Conservation (phyloP, 2,888 invertebrate species). For the Caenorhabditis sinica region DNA sequence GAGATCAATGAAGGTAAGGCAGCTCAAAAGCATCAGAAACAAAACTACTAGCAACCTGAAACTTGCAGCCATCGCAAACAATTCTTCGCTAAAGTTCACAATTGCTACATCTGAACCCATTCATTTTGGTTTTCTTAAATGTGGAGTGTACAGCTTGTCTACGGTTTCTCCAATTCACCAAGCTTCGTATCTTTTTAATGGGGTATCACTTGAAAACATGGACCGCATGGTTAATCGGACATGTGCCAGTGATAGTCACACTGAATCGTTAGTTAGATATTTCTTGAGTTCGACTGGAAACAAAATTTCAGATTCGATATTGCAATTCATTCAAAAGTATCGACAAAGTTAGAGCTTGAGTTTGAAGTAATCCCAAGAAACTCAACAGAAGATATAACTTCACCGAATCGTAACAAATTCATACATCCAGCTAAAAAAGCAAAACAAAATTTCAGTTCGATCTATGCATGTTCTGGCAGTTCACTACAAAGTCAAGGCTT, state of each 20-base stretch:
- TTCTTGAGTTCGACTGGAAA: not conserved
- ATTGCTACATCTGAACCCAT: not conserved
- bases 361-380: not conserved
- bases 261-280: slow-evolving; percentile 22
- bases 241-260: slow-evolving; percentile 26
- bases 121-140: slow-evolving; percentile 31
- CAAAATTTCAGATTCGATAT: slow-evolving; percentile 23
- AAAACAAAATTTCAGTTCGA: slow-evolving; percentile 20
- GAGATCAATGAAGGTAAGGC: slow-evolving; percentile 23
- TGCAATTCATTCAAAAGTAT: slow-evolving; percentile 19
- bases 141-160: slow-evolving; percentile 16
- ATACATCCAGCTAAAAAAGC: too few relatives aligned
- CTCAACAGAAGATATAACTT: not conserved
- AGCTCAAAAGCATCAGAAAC: too few relatives aligned
- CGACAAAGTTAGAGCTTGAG: not conserved
- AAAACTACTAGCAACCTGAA: not conserved
- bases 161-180: not conserved
- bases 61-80: not conserved
- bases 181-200: not conserved
- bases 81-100: slow-evolving; percentile 1
- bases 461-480: slow-evolving; percentile 13
- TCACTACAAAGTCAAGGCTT: not conserved
- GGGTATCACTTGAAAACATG: slow-evolving; percentile 8
- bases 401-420: slow-evolving; percentile 5
- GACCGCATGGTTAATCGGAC: not conserved